Conservation (phyloP, 2,888 invertebrate genomes). For the Pseudococcus viburni region DNA sequence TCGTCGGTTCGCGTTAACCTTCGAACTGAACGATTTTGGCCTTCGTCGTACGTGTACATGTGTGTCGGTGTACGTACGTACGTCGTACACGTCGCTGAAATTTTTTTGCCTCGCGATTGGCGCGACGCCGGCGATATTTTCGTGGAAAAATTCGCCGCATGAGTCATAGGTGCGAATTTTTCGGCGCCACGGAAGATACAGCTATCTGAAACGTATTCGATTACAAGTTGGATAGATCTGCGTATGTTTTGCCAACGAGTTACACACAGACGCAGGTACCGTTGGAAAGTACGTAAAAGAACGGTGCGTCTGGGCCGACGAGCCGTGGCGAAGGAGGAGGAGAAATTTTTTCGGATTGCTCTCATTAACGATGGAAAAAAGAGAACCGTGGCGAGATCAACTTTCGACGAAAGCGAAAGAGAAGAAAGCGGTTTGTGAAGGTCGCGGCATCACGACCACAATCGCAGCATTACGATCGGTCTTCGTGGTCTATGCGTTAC, state of each 20-base stretch:
- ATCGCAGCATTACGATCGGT: neutral
- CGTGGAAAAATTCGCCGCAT: neutral
- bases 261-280: conserved; percentile 5
- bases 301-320: neutral
- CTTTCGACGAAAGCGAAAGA: conserved; percentile 64
- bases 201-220: neutral
- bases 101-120: neutral
- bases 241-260: neutral
- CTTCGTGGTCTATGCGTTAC: neutral
- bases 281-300: conserved; percentile 33
- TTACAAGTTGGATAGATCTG: neutral
- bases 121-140: neutral
- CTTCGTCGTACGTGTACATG: conserved; percentile 43
- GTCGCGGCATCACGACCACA: conserved; percentile 43
- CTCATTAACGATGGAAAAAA: conserved; percentile 45
- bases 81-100: neutral
- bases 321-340: conserved; percentile 7
- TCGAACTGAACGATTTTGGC: conserved; percentile 47
- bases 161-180: neutral
- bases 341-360: conserved; percentile 50
- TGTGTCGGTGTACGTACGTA: neutral
- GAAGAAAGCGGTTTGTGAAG: conserved; percentile 63
- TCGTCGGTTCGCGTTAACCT: conserved; percentile 54
- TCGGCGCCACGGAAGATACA: conserved; percentile 2
- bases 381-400: conserved; percentile 47